Percentiles rank a stretch among this genome's conserved stretches.
phyloP scores from a whole-genome alignment of 2,113 vertebrate genomes.

The Apodemus speciosus region DNA sequence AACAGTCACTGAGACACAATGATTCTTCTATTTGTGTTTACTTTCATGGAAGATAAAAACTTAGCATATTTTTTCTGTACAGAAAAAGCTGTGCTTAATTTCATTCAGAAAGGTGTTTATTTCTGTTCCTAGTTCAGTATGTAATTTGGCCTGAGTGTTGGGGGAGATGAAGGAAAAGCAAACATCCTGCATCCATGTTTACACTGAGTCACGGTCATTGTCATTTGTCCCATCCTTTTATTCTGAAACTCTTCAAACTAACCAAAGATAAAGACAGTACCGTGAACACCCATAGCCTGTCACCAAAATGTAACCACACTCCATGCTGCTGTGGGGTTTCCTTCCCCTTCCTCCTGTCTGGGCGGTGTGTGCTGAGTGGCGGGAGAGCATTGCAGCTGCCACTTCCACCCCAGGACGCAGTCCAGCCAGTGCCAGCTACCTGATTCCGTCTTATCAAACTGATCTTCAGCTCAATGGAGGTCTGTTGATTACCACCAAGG shows the following conservation, averaged over 20 bases:
- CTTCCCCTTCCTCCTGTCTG: neutral
- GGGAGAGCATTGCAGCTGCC: neutral
- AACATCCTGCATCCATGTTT: neutral
- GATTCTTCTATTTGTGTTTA: neutral
- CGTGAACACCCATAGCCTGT: neutral
- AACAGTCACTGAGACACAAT: neutral
- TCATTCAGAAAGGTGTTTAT: neutral
- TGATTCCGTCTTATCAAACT: neutral
- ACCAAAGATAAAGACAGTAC: neutral
- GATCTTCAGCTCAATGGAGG: neutral
- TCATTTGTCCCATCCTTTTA: neutral
- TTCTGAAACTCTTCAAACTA: neutral
- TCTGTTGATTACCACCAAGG: neutral
- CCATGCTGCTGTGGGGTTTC: neutral
- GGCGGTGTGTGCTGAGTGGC: neutral
- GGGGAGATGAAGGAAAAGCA: neutral
- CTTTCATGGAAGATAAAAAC: neutral
- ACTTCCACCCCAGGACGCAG: neutral
- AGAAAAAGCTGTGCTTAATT: neutral
- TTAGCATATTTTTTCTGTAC: neutral
- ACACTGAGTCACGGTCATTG: neutral
- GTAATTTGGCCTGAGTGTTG: neutral
- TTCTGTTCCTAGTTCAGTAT: neutral
- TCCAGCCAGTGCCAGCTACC: accelerated
- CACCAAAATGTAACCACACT: neutral